These are phyloP conservation scores for Heterodera filipjevi DNA, from an alignment of 2,888 invertebrate genomes.

Conservation along the genomic window DNA sequence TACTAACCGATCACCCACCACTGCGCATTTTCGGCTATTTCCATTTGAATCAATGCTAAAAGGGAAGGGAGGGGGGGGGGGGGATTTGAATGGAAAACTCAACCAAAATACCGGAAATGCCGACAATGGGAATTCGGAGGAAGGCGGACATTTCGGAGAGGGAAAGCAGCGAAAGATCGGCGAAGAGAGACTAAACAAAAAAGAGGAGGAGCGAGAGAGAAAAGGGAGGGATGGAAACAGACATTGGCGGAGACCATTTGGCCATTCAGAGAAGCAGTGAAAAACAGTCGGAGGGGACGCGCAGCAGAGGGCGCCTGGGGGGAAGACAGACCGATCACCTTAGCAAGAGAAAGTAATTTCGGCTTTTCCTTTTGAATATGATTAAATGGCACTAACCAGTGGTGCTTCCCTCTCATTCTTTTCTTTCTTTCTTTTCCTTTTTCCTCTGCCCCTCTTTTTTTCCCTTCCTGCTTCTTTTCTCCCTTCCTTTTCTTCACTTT, in stretches of 20 bases:
- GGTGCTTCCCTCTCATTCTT: too few relatives aligned
- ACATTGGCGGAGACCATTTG: slow-evolving; percentile 19
- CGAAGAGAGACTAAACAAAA: slow-evolving; percentile 26
- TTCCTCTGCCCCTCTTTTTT: too few relatives aligned
- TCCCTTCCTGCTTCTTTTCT: not conserved
- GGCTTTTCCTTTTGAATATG: too few relatives aligned
- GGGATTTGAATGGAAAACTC: not conserved
- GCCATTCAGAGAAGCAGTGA: slow-evolving; percentile 6
- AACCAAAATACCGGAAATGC: not conserved
- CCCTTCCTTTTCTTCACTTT: not conserved
- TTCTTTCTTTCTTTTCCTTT: too few relatives aligned
- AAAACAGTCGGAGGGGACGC: slow-evolving; percentile 4
- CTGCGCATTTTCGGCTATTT: not conserved
- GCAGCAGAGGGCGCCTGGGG: not conserved
- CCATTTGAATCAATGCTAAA: not conserved
- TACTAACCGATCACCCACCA: slow-evolving; percentile 6
- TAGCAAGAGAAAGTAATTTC: not conserved
- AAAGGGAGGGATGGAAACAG: not conserved
- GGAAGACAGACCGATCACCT: slow-evolving; percentile 5
- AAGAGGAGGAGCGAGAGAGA: not conserved
- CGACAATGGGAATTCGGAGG: slow-evolving; percentile 27
- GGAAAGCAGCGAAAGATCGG: slow-evolving; percentile 30
- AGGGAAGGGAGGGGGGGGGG: not conserved
- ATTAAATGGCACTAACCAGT: too few relatives aligned
- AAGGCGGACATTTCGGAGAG: slow-evolving; percentile 34